Evolutionary conservation across 2,113 vertebrate genomes (phyloP).

Genomic region (Epinephelus lanceolatus): DNA sequence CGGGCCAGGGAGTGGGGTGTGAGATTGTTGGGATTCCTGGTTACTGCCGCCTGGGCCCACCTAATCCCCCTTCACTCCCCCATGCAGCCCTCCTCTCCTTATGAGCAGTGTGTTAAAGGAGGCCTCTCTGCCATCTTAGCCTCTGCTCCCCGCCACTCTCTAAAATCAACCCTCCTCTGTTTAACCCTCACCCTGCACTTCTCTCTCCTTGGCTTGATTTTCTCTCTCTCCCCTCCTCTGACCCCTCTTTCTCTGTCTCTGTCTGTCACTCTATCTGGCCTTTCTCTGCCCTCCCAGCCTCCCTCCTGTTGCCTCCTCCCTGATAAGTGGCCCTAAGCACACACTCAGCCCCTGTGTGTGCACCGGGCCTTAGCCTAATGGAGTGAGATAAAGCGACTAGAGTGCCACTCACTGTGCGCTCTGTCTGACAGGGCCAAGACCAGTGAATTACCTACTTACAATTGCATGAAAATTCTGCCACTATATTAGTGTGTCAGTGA

Average conservation of each 20-base stretch:
- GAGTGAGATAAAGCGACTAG: conserved; percentile 79
- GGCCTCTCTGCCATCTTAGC: conserved; percentile 77
- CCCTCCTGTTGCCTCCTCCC: conserved; percentile 57
- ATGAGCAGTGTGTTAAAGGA: conserved; percentile 74
- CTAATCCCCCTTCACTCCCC: conserved; percentile 78
- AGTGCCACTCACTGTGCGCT: conserved; percentile 70
- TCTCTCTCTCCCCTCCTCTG: conserved; percentile 31
- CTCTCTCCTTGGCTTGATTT: conserved; percentile 44
- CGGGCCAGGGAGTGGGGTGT: conserved; percentile 77
- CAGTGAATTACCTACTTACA: conserved; percentile 36
- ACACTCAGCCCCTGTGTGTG: conserved; percentile 78
- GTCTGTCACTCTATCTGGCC: conserved; percentile 53
- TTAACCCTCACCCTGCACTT: conserved; percentile 52
- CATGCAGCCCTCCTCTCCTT: conserved; percentile 63
- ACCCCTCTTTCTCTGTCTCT: conserved; percentile 50
- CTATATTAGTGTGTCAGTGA: neutral
- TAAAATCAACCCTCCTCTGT: conserved; percentile 63
- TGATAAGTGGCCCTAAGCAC: conserved; percentile 81
- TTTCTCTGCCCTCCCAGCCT: conserved; percentile 63
- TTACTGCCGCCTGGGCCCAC: conserved; percentile 79
- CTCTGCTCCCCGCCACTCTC: conserved; percentile 68
- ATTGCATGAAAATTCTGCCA: conserved; percentile 24
- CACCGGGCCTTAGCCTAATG: conserved; percentile 78
- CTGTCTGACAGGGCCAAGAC: conserved; percentile 34
- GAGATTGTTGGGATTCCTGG: conserved; percentile 84